These are phyloP conservation scores for Nowickia ferox DNA, from an alignment of 2,888 invertebrate species.

Conservation along the genomic window DNA sequence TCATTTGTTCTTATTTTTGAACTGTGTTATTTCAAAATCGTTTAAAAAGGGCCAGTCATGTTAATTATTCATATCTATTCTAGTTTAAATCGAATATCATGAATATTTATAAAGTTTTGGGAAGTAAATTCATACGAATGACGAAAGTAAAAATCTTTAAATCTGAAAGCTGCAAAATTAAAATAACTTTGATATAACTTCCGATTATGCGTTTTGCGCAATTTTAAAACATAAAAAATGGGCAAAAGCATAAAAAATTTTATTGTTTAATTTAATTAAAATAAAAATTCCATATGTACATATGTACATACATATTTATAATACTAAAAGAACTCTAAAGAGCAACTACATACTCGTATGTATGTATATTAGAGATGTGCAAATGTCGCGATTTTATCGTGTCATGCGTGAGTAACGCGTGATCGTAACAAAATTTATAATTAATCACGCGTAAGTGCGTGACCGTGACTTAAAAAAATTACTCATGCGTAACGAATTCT, in stretches of 20 bases:
- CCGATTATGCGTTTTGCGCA: neutral
- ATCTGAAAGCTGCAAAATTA: neutral
- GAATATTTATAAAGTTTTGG: neutral
- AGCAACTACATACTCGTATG: no score
- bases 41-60: neutral
- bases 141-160: neutral
- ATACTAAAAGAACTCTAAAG: neutral
- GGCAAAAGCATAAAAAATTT: neutral
- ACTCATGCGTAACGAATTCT: no score
- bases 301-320: neutral
- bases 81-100: neutral
- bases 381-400: no score
- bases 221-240: neutral
- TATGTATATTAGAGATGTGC: no score
- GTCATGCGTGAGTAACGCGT: no score
- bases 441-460: no score
- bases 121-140: neutral
- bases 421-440: no score
- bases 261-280: neutral
- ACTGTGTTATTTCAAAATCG: no score
- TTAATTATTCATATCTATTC: neutral
- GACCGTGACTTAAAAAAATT: no score
- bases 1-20: no score
- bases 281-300: neutral
- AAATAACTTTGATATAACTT: neutral